phyloP scores from a whole-genome alignment of 2,888 invertebrate species.

The Lobophora halterata region DNA sequence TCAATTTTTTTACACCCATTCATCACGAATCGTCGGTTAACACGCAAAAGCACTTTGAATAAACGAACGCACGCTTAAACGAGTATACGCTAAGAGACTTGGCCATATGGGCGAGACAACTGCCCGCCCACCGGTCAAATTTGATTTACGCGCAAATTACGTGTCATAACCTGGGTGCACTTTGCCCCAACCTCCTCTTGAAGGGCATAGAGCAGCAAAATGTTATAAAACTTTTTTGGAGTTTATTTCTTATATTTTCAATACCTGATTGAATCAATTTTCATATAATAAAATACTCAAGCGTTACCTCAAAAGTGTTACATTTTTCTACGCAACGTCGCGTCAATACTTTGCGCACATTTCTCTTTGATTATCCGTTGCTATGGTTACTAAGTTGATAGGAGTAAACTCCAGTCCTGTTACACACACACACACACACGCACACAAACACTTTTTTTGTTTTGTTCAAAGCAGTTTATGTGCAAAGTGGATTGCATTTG shows the following conservation, averaged over 20 bases:
- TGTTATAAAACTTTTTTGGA: conserved; percentile 27
- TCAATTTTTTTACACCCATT: conserved; percentile 40
- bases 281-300: too few relatives aligned
- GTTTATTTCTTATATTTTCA: conserved; percentile 35
- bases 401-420: too few relatives aligned
- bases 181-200: conserved; percentile 36
- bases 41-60: conserved; percentile 70
- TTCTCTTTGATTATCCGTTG: too few relatives aligned
- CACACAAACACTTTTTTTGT: conserved; percentile 1
- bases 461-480: too few relatives aligned
- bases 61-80: conserved; percentile 25
- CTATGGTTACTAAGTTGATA: too few relatives aligned
- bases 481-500: too few relatives aligned
- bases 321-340: too few relatives aligned
- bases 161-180: conserved; percentile 71
- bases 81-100: conserved; percentile 61
- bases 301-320: too few relatives aligned
- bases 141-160: conserved; percentile 80
- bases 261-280: too few relatives aligned
- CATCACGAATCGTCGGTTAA: conserved; percentile 67
- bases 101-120: conserved; percentile 77
- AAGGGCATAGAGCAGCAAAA: conserved; percentile 33
- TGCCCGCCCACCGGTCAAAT: conserved; percentile 76
- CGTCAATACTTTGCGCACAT: too few relatives aligned
- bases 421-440: too few relatives aligned